Evolutionary conservation across 2,888 invertebrate genomes (phyloP).

Genomic region (Drosophila algonquin): DNA sequence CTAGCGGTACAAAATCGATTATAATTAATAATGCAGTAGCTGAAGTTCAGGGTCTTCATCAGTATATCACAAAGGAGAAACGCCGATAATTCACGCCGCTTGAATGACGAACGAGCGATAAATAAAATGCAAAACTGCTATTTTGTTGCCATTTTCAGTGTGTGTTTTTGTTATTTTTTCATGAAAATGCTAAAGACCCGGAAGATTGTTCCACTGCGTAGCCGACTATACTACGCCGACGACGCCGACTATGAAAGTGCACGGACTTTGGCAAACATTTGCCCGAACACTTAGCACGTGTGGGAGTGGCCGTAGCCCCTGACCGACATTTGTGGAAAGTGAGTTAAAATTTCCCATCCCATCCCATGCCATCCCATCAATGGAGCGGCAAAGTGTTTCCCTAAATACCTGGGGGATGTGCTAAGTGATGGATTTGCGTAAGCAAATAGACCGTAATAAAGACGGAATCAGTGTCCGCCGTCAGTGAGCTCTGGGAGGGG

Average conservation of each 20-base stretch:
- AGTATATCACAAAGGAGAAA: constrained; percentile 56
- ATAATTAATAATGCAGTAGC: constrained; percentile 31
- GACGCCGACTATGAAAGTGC: constrained; percentile 24
- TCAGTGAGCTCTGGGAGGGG: not conserved
- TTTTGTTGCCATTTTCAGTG: constrained; percentile 30
- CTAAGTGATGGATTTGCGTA: constrained; percentile 65
- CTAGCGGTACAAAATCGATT: constrained; percentile 41
- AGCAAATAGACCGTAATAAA: constrained; percentile 46
- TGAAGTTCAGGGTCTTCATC: constrained; percentile 66
- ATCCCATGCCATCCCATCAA: not conserved
- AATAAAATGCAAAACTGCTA: constrained; percentile 57
- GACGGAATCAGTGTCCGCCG: constrained; percentile 6
- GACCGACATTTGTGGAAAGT: constrained; percentile 49
- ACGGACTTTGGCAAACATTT: constrained; percentile 51
- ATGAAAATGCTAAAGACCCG: constrained; percentile 58
- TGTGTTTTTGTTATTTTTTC: constrained; percentile 3
- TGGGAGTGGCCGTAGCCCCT: constrained; percentile 6
- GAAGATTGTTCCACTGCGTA: constrained; percentile 41
- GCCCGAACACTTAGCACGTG: constrained; percentile 45
- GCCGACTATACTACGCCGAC: constrained; percentile 8
- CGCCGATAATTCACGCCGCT: constrained; percentile 37
- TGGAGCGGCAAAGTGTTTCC: constrained; percentile 50
- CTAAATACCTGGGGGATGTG: constrained; percentile 54
- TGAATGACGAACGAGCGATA: constrained; percentile 47
- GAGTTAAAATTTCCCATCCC: constrained; percentile 32